phyloP scores from a whole-genome alignment of 2,797 vertebrate genomes.

The Holocentrus rufus region DNA sequence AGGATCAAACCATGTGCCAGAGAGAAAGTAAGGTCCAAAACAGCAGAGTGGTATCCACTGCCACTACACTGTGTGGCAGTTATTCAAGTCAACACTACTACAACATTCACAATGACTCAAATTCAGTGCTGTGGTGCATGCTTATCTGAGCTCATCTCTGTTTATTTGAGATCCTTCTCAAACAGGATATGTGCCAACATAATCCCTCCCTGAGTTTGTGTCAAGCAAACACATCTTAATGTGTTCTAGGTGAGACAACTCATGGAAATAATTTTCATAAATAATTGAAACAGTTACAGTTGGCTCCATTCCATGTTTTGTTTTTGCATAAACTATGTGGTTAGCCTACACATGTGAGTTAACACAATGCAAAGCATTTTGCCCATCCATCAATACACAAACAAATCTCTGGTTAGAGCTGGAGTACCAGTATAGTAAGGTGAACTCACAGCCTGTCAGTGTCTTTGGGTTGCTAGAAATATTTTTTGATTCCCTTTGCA shows the following conservation, averaged over 20 bases:
- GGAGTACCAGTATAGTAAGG: background rate
- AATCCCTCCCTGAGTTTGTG: background rate
- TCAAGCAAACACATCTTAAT: background rate
- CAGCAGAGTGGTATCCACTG: background rate
- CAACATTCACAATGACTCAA: background rate
- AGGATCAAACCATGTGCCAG: background rate
- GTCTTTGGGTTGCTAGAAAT: background rate
- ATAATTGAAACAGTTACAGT: background rate
- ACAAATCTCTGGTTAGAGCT: background rate
- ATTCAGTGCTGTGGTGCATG: background rate
- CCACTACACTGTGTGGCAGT: background rate
- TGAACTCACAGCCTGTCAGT: background rate
- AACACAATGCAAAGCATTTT: background rate
- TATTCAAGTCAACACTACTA: slow-evolving; percentile 1
- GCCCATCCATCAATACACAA: background rate
- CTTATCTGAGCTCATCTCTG: slow-evolving; percentile 13
- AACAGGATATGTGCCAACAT: slow-evolving; percentile 44
- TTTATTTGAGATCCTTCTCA: slow-evolving; percentile 40
- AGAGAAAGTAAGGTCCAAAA: slow-evolving; percentile 13
- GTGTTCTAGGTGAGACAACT: background rate
- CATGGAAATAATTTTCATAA: too few relatives aligned
- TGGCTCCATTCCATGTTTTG: background rate
- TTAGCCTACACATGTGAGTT: too few relatives aligned
- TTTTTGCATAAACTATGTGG: too few relatives aligned
- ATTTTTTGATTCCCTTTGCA: background rate